Conservation (phyloP, 2,113 vertebrate species). For the Rhodinocichla rosea region DNA sequence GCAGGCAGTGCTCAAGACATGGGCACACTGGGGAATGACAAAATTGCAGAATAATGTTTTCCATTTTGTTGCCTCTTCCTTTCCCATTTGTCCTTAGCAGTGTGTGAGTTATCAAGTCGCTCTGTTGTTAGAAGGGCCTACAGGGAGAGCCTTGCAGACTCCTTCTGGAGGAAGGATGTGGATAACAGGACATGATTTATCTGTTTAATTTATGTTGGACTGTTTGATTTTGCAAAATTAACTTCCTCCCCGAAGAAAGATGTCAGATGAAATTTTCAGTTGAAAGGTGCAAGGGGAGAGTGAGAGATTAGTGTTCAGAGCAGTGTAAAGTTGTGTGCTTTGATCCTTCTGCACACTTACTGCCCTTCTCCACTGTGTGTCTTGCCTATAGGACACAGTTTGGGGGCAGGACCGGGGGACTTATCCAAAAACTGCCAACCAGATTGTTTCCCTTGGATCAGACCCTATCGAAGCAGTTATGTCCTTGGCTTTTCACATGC, state of each 20-base stretch:
- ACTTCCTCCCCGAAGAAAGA: constrained; percentile 45
- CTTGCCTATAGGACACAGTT: background rate
- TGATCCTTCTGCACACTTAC: background rate
- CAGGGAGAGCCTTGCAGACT: background rate
- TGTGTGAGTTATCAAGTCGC: background rate
- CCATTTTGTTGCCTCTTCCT: constrained; percentile 30
- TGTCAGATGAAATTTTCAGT: constrained; percentile 23
- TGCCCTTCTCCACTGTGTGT: background rate
- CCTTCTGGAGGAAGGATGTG: constrained; percentile 24
- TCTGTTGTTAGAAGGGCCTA: background rate
- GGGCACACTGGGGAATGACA: background rate
- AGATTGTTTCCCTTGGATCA: constrained; percentile 43
- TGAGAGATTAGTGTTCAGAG: constrained; percentile 1
- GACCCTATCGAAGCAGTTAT: background rate
- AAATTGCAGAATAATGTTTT: constrained; percentile 40
- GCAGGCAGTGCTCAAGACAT: background rate
- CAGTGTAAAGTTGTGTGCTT: background rate
- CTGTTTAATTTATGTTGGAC: constrained; percentile 50
- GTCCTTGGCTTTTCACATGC: constrained; percentile 51
- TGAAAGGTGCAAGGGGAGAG: constrained; percentile 11
- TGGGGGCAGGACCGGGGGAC: background rate
- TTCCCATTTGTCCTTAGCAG: constrained; percentile 14
- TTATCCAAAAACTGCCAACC: constrained; percentile 35
- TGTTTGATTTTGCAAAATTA: constrained; percentile 59
- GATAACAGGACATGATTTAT: constrained; percentile 48